Base-by-base conservation (phyloP, 2,797 vertebrate species). In the Eidolon dupreanum region DNA sequence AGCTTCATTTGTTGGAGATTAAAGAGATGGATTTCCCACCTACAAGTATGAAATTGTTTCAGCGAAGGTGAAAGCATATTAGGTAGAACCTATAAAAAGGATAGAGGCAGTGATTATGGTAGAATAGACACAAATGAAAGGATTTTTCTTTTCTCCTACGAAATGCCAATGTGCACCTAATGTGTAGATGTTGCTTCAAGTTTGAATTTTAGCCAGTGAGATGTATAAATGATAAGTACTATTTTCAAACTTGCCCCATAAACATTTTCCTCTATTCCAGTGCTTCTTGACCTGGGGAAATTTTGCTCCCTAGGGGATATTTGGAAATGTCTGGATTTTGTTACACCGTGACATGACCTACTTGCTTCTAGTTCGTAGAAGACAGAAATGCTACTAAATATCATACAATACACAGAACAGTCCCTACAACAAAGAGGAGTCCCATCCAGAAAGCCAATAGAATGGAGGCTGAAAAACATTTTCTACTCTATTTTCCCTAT, bases 61-160 rank as follows among this genome's bases (percentile, higher is more conserved):
- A 43, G 15, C 11, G 70, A 66, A 43, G 7, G 16, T 13, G 11
- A 43, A 73, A 63, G 12, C 26, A 31, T 22, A 9, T 3, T 17
- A 46, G 8, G 5, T 46, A 3, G 31, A 41, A 24, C 0, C 8
- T n/a, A 2, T 49, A 43, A 51, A 43, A 13, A 3, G 4, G 24
- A 0, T 10, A 74, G 65, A 43, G 5, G 13, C 20, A 31, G 22
- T 31, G 10, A n/a, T 51, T 63, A 13, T 22, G 15, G 9, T 5
- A 70, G 78, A 70, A 38, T 51, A 63, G 28, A 12, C 20, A 31
- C 6, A 75, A 26, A 57, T 8, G 8, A 41, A 0, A 66, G 3
- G 13, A 8, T 38, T 57, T 51, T 38, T 57, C 41, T 68, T 49
- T 61, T 17, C 63, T 11, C 7, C 13, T 73, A 77, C 19, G 13